Evolutionary conservation across 1,140 invertebrate genomes (phyloP).

Genomic region (Drosophila bocqueti): DNA sequence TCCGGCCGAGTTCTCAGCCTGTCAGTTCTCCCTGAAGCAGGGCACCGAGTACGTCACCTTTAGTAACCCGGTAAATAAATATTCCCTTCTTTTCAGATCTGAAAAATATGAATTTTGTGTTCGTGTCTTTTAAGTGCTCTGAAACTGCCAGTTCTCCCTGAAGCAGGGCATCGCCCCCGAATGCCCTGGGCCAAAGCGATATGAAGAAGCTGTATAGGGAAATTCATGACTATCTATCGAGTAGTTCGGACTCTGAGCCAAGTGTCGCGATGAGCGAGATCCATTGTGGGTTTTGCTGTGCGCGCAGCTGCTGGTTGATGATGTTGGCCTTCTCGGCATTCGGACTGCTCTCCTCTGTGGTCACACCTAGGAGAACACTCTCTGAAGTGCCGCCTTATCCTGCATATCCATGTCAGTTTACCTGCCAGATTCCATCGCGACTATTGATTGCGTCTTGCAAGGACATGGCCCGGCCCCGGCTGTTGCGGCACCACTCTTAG

Average conservation of each 20-base stretch:
- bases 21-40: too few species aligned
- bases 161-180: slow-evolving; percentile 45
- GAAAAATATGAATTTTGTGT: too few species aligned
- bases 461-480: background rate
- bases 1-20: too few species aligned
- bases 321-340: slow-evolving; percentile 34
- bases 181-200: slow-evolving; percentile 63
- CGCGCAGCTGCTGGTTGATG: background rate
- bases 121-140: too few species aligned
- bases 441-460: slow-evolving; percentile 12
- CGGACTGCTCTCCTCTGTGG: slow-evolving; percentile 29
- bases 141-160: slow-evolving; percentile 32
- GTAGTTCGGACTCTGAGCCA: slow-evolving; percentile 5
- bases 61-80: too few species aligned
- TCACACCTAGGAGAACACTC: slow-evolving; percentile 22
- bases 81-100: too few species aligned
- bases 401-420: slow-evolving; percentile 1
- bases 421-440: slow-evolving; percentile 40
- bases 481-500: slow-evolving; percentile 19
- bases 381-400: too few species aligned
- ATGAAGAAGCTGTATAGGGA: slow-evolving; percentile 49
- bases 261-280: slow-evolving; percentile 5
- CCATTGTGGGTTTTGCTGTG: background rate
- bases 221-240: slow-evolving; percentile 43
- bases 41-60: too few species aligned